Conservation (phyloP, 2,113 vertebrate genomes). For the Sinocyclocheilus maitianheensis region DNA sequence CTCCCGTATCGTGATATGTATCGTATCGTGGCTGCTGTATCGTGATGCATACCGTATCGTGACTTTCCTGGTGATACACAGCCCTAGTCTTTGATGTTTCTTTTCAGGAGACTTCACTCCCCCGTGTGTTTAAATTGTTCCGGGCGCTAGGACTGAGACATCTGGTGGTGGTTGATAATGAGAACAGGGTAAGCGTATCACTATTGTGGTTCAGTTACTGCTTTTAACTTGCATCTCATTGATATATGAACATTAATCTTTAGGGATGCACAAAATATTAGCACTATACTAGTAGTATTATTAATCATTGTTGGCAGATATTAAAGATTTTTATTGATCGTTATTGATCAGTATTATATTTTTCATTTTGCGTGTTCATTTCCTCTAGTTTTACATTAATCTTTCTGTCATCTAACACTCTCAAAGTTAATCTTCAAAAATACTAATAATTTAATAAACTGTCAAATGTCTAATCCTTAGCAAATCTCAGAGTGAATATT, state of each 20-base stretch:
- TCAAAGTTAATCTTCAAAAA: neutral
- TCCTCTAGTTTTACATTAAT: neutral
- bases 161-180: conserved; percentile 88
- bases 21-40: no score
- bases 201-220: neutral
- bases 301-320: neutral
- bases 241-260: neutral
- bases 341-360: neutral
- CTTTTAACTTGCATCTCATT: neutral
- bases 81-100: neutral
- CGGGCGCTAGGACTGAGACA: conserved; percentile 93
- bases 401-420: neutral
- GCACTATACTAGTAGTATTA: neutral
- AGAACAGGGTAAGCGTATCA: conserved; percentile 80
- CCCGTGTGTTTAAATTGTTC: conserved; percentile 94
- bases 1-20: no score
- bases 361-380: neutral
- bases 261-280: neutral
- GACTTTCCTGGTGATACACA: no score
- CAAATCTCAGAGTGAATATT: no score
- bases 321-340: neutral
- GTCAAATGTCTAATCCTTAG: neutral
- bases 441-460: neutral
- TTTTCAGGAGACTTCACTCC: conserved; percentile 89
- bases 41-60: no score